Conservation (phyloP, 2,888 invertebrate genomes). For the Drosophila kanekoi region DNA sequence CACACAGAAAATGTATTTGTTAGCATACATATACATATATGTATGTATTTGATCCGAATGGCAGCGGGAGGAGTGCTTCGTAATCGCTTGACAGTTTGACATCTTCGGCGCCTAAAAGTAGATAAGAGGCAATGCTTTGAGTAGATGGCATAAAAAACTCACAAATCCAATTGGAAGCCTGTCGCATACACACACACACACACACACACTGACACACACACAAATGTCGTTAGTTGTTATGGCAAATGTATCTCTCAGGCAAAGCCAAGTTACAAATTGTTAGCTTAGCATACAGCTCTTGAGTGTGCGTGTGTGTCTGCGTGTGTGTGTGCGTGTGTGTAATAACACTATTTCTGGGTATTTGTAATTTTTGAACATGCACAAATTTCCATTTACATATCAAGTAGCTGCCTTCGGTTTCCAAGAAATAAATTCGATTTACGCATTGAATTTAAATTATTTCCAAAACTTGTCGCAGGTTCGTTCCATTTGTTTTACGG, state of each 20-base stretch:
- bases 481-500: not conserved
- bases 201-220: conserved; percentile 29
- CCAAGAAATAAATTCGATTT: conserved; percentile 51
- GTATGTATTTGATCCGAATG: conserved; percentile 22
- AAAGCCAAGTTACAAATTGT: conserved; percentile 70
- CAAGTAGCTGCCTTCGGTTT: conserved; percentile 46
- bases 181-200: conserved; percentile 19
- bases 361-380: conserved; percentile 43
- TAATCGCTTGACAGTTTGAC: conserved; percentile 38
- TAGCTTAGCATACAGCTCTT: conserved; percentile 27
- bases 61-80: conserved; percentile 15
- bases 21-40: too few relatives aligned
- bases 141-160: conserved; percentile 32
- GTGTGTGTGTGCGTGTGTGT: conserved; percentile 16
- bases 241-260: conserved; percentile 63
- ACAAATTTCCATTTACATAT: conserved; percentile 70
- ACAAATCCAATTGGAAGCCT: conserved; percentile 49
- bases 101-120: conserved; percentile 45
- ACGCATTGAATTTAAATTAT: conserved; percentile 16
- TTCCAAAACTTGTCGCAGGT: not conserved
- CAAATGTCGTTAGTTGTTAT: conserved; percentile 57
- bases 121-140: conserved; percentile 41
- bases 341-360: conserved; percentile 57
- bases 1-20: not conserved
- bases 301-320: conserved; percentile 1